Base-by-base conservation (phyloP, 2,888 invertebrate species). In the Caenorhabditis sp. region DNA sequence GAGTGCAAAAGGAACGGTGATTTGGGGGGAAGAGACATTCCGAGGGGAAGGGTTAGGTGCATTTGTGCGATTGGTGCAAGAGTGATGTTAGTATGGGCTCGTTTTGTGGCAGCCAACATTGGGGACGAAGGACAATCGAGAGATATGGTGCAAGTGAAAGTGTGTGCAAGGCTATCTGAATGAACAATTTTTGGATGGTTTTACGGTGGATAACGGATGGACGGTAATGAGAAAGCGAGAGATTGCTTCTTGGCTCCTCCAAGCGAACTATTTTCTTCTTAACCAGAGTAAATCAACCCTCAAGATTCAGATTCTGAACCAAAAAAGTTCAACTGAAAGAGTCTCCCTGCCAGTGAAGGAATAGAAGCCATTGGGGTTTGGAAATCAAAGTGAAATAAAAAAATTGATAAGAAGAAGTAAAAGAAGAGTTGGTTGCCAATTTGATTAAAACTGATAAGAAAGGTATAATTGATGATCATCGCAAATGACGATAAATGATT, bases 401-500 rank as follows among this genome's bases (percentile, higher is more conserved):
- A 41, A 16, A 31, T 24, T 38, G 22, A 47, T 31, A 22, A 72
- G 58, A 70, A 41, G 22, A 58, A 38, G n/a, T 24, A 16, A 54
- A 74, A 38, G 63, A 59, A 47, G 75, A 59, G 41, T 22, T 77
- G 54, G 59, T 38, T 69, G 49, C 31, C 47, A 77, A 77, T 68
- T 77, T 64, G 51, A 77, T 61, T 68, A 61, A 58, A 63, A 44
- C 14, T 63, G 69, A 70, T 69, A 77, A 77, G 51, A 38, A 38
- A 10, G 47, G 22, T 54, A 38, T 77, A 58, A 77, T 69, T 61
- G 63, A 61, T 69, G 69, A 61, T 77, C 59, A 47, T 31, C 28
- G 58, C 44, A 41, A 44, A 58, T 10, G 10, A 58, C 26, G 22
- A 56, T 4, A 56, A 22, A 6, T 8, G 4, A 14, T 61, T n/a